Evolutionary conservation across 2,797 vertebrate genomes (phyloP).

Genomic region (Diceros bicornis): DNA sequence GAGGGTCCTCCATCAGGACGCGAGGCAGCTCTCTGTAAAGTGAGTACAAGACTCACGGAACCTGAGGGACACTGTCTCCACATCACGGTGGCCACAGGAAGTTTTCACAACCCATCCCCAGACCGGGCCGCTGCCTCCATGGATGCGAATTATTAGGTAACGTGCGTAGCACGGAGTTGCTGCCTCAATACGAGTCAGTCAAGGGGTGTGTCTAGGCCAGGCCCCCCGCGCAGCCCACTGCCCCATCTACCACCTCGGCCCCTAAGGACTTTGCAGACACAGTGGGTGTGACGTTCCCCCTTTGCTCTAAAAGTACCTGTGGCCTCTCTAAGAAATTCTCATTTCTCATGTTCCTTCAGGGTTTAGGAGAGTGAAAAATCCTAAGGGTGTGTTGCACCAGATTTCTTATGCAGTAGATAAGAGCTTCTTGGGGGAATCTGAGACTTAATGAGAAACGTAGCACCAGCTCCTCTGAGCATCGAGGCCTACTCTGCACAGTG

Average conservation of each 20-base stretch:
- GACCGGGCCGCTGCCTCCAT: accelerated
- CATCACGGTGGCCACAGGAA: not conserved
- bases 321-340: too few relatives aligned
- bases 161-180: not conserved
- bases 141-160: accelerated
- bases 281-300: not conserved
- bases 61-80: not conserved
- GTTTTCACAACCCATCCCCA: not conserved
- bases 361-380: not conserved
- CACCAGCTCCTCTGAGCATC: not conserved
- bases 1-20: accelerated
- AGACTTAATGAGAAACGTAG: not conserved
- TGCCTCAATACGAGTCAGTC: accelerated
- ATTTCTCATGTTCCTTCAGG: not conserved
- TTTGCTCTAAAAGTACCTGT: not conserved
- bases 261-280: not conserved
- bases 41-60: accelerated
- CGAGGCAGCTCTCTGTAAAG: not conserved
- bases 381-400: not conserved
- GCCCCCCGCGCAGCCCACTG: too few relatives aligned
- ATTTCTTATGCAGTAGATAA: not conserved
- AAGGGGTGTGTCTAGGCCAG: too few relatives aligned
- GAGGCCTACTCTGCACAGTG: not conserved
- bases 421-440: not conserved
- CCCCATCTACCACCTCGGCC: not conserved